A percentile compares a stretch with the other conserved stretches of the same genome.
Conservation (phyloP, 1,140 invertebrate species). For the Acromyrmex echinatior region DNA sequence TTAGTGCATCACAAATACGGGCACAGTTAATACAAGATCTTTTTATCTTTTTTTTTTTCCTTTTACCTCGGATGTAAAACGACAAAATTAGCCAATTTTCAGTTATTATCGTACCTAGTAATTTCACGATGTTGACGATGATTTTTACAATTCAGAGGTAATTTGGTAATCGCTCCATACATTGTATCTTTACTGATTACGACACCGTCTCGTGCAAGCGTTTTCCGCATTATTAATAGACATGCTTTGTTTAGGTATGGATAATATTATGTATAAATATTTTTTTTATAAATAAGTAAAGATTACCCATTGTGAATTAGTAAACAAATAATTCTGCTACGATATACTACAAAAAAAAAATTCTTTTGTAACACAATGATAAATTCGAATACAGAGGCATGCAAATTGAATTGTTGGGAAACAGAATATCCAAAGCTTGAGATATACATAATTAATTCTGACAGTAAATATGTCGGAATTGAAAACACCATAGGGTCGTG, state of each 20-base stretch:
- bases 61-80: constrained; percentile 8
- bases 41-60: background rate
- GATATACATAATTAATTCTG: background rate
- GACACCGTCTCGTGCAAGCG: constrained; percentile 1
- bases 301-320: background rate
- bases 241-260: constrained; percentile 1
- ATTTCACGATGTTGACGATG: constrained; percentile 22
- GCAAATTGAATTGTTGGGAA: background rate
- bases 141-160: constrained; percentile 38
- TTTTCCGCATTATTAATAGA: constrained; percentile 32
- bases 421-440: background rate
- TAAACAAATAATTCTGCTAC: background rate
- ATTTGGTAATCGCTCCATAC: constrained; percentile 15
- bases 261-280: constrained; percentile 10
- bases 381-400: background rate
- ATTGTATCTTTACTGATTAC: constrained; percentile 37
- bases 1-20: constrained; percentile 10
- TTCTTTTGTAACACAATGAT: background rate
- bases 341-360: background rate
- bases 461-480: constrained; percentile 21
- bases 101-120: constrained; percentile 34
- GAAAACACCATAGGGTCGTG: constrained; percentile 35
- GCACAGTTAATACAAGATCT: background rate
- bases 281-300: background rate
- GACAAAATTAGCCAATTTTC: constrained; percentile 23